Evolutionary conservation across 2,113 vertebrate species (phyloP).

Genomic region (Syngnathus scovelli): DNA sequence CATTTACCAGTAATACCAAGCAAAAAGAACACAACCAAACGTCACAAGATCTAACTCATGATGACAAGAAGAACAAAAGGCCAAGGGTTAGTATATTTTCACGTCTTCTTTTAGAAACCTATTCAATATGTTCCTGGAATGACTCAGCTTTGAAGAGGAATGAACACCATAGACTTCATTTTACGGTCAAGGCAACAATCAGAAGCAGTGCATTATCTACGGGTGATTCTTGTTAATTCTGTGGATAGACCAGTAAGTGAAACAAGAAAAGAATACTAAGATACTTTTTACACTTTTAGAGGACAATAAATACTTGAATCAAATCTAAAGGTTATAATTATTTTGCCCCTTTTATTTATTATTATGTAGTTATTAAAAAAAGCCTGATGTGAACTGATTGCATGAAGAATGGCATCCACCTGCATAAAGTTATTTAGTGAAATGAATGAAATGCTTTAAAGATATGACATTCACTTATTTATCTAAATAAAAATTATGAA

Average conservation of each 20-base stretch:
- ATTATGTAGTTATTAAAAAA: too few species aligned
- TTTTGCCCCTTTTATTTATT: too few species aligned
- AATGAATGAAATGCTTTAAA: too few species aligned
- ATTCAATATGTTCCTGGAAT: background rate
- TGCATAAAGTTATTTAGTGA: too few species aligned
- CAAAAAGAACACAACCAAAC: background rate
- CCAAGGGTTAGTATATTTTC: background rate
- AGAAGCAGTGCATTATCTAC: background rate
- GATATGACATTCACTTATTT: too few species aligned
- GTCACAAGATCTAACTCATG: background rate
- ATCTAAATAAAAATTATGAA: too few species aligned
- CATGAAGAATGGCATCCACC: too few species aligned
- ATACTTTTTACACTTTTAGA: background rate
- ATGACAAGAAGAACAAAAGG: background rate
- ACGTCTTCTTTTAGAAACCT: background rate
- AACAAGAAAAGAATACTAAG: background rate
- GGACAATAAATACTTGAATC: too few species aligned
- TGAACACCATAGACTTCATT: background rate
- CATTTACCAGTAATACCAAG: background rate
- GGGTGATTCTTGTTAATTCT: background rate
- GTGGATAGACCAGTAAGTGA: background rate
- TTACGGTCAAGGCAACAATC: background rate
- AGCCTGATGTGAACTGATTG: too few species aligned
- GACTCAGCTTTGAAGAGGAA: background rate
- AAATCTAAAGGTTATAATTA: too few species aligned